A percentile compares a stretch with the other conserved stretches of the same genome.
phyloP scores from a whole-genome alignment of 2,113 vertebrate genomes.

The Lophius piscatorius region DNA sequence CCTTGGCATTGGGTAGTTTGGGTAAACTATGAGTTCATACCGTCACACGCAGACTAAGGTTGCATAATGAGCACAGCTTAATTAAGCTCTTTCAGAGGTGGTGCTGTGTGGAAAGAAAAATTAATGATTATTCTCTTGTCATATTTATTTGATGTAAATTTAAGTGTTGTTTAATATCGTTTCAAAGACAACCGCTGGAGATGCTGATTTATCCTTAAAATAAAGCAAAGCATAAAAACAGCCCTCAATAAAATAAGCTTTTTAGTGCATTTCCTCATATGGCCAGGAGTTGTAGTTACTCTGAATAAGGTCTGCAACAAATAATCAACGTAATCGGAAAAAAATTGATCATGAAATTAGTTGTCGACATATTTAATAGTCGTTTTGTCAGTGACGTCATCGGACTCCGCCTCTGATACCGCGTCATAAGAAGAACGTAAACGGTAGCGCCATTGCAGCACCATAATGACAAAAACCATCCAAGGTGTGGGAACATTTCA shows the following conservation, averaged over 20 bases:
- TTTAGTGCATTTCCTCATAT: conserved; percentile 4
- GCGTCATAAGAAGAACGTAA: too few relatives aligned
- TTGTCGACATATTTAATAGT: too few relatives aligned
- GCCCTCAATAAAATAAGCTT: too few relatives aligned
- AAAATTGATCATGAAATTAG: too few relatives aligned
- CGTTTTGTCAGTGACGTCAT: too few relatives aligned
- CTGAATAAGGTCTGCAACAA: conserved; percentile 7
- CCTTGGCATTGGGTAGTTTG: conserved; percentile 76
- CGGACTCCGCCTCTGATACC: too few relatives aligned
- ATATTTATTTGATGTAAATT: conserved; percentile 38
- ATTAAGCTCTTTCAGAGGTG: conserved; percentile 66
- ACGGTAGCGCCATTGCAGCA: too few relatives aligned
- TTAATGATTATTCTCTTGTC: conserved; percentile 42
- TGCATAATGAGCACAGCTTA: conserved; percentile 65
- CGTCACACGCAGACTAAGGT: conserved; percentile 57
- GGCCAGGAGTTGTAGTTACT: neutral
- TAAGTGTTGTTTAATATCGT: conserved; percentile 27
- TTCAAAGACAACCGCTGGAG: conserved; percentile 19
- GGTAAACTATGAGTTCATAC: conserved; percentile 73
- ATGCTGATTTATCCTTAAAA: conserved; percentile 7
- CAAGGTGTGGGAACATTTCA: too few relatives aligned
- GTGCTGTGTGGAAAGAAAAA: conserved; percentile 43
- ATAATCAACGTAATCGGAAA: too few relatives aligned
- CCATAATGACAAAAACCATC: too few relatives aligned
- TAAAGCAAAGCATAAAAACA: conserved; percentile 1